A percentile compares a stretch with the other conserved stretches of the same genome.
Conservation (phyloP, 2,888 invertebrate species). For the Notocelia uddmanniana region DNA sequence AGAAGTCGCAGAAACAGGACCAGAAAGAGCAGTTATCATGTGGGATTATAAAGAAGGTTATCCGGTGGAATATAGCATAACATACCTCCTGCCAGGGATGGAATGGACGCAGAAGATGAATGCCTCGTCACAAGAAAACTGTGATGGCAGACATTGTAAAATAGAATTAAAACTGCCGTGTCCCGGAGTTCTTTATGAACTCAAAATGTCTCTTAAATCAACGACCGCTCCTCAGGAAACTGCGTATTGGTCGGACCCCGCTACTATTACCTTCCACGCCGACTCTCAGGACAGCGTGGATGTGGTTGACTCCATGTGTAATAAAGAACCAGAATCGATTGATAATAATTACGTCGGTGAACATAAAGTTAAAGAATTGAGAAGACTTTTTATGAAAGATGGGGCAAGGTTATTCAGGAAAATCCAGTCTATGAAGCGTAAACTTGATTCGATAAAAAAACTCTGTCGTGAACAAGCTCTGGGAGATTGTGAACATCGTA, state of each 20-base stretch:
- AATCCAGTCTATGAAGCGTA: neutral
- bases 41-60: neutral
- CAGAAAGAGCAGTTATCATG: neutral
- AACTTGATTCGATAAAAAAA: neutral
- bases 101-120: neutral
- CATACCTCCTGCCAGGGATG: neutral
- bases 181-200: neutral
- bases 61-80: neutral
- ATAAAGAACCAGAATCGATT: neutral
- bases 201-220: neutral
- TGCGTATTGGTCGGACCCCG: neutral
- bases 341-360: neutral
- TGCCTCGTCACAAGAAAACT: neutral
- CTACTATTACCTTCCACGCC: neutral
- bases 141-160: neutral
- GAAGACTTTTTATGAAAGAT: neutral
- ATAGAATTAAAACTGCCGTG: neutral
- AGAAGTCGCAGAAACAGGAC: neutral
- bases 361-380: neutral
- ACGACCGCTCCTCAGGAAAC: neutral
- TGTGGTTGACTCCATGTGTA: neutral
- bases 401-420: neutral
- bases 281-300: neutral
- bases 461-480: neutral
- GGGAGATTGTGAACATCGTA: neutral